Percentiles rank a stretch among this genome's conserved stretches.
phyloP scores from a whole-genome alignment of 2,888 invertebrate species.

The Cataglyphis rosenhaueri region DNA sequence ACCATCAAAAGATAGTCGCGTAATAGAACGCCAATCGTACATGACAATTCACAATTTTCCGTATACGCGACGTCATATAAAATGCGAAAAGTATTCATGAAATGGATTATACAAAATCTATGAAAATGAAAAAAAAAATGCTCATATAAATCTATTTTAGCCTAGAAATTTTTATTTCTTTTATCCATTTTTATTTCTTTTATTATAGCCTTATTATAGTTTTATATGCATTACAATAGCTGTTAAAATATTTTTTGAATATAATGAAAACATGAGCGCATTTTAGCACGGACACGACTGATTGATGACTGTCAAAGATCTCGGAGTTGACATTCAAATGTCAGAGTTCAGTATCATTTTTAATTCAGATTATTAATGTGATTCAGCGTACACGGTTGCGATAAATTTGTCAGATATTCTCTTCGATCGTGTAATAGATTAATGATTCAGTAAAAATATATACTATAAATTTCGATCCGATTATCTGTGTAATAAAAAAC shows the following conservation, averaged over 20 bases:
- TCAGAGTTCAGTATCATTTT: slow-evolving; percentile 11
- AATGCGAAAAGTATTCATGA: background rate
- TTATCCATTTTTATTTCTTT: background rate
- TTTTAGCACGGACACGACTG: background rate
- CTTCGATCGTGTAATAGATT: background rate
- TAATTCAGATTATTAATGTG: slow-evolving; percentile 4
- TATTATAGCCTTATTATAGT: background rate
- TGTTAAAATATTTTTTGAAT: background rate
- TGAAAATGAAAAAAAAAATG: background rate
- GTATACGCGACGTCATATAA: background rate
- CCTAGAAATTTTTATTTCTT: background rate
- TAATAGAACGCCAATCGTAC: slow-evolving; percentile 28
- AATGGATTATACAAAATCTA: background rate
- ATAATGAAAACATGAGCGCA: slow-evolving; percentile 2
- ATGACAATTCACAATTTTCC: slow-evolving; percentile 24
- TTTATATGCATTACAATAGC: background rate
- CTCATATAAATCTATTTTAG: background rate
- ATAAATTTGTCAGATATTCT: background rate
- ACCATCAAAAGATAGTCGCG: slow-evolving; percentile 45
- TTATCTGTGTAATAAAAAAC: background rate
- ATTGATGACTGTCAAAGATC: slow-evolving; percentile 20
- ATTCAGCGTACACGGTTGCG: background rate
- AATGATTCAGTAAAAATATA: background rate
- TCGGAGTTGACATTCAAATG: slow-evolving; percentile 8
- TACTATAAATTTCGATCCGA: background rate